phyloP scores from a whole-genome alignment of 2,888 invertebrate species.

The Pristionchus arcanus region DNA sequence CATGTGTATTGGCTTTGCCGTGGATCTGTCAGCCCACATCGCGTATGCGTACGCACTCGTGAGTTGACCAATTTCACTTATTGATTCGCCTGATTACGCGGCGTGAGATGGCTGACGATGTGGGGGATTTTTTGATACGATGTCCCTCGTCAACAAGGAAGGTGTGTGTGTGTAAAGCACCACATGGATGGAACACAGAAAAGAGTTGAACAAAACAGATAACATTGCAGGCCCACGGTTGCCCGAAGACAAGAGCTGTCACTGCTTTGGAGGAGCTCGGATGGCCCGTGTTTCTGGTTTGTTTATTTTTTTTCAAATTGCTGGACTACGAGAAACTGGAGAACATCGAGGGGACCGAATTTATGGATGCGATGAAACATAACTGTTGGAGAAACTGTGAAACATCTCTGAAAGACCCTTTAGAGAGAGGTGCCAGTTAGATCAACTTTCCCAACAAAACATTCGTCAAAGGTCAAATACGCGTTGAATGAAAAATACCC shows the following conservation, averaged over 20 bases:
- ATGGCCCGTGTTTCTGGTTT: constrained; percentile 86
- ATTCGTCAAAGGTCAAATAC: too few species aligned
- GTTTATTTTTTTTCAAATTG: neutral
- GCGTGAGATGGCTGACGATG: too few species aligned
- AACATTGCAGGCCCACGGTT: constrained; percentile 31
- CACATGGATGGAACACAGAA: neutral
- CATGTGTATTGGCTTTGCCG: constrained; percentile 97
- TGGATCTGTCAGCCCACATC: constrained; percentile 80
- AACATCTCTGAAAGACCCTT: neutral
- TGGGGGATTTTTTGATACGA: too few species aligned
- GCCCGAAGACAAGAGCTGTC: constrained; percentile 84
- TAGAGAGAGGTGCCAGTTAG: too few species aligned
- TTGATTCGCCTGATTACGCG: too few species aligned
- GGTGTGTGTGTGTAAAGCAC: too few species aligned
- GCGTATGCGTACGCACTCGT: constrained; percentile 69
- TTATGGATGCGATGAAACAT: neutral
- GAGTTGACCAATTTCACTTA: too few species aligned
- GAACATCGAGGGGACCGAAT: neutral
- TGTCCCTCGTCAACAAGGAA: too few species aligned
- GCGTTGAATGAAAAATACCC: too few species aligned
- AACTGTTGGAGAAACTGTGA: neutral
- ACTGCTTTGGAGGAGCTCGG: constrained; percentile 92
- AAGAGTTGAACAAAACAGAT: too few species aligned
- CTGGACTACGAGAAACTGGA: too few species aligned
- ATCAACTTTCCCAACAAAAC: too few species aligned